Conservation (phyloP, 1,140 invertebrate species). For the Penaeus japonicus region DNA sequence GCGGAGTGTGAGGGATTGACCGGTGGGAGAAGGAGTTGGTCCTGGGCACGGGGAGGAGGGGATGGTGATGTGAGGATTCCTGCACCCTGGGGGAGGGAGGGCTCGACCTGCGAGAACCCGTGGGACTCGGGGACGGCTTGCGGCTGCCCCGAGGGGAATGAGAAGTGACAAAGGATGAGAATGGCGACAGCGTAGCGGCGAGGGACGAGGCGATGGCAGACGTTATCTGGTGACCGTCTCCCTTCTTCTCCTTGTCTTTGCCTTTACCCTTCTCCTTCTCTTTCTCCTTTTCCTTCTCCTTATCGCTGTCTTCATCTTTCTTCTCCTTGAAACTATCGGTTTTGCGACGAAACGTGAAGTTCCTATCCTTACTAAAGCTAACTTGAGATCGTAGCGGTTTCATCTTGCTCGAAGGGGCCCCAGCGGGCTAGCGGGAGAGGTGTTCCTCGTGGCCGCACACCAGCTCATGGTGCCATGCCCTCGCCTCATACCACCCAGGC, state of each 20-base stretch:
- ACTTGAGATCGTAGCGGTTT: conserved; percentile 42
- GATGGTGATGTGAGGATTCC: background rate
- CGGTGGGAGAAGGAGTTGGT: conserved; percentile 2
- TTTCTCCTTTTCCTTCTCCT: conserved; percentile 1
- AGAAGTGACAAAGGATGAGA: conserved; percentile 50
- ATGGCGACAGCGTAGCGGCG: conserved; percentile 52
- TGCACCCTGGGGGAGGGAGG: conserved; percentile 8
- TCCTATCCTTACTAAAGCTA: conserved; percentile 45
- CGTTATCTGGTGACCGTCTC: conserved; percentile 1
- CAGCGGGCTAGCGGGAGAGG: background rate
- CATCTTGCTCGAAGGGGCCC: conserved; percentile 14
- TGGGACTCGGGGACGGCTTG: conserved; percentile 38
- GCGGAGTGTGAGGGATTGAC: background rate
- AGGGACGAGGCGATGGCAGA: conserved; percentile 47
- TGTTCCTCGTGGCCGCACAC: background rate
- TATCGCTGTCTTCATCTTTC: background rate
- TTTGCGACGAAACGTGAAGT: conserved; percentile 40
- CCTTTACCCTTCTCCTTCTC: conserved; percentile 18
- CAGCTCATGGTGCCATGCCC: conserved; percentile 4
- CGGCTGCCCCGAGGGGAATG: conserved; percentile 45
- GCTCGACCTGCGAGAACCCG: conserved; percentile 15
- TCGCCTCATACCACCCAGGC: background rate
- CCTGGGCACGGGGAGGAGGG: background rate
- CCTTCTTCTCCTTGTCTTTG: conserved; percentile 33
- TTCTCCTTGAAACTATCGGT: conserved; percentile 38